phyloP scores from a whole-genome alignment of 2,797 vertebrate species.

The Cuculus canorus region DNA sequence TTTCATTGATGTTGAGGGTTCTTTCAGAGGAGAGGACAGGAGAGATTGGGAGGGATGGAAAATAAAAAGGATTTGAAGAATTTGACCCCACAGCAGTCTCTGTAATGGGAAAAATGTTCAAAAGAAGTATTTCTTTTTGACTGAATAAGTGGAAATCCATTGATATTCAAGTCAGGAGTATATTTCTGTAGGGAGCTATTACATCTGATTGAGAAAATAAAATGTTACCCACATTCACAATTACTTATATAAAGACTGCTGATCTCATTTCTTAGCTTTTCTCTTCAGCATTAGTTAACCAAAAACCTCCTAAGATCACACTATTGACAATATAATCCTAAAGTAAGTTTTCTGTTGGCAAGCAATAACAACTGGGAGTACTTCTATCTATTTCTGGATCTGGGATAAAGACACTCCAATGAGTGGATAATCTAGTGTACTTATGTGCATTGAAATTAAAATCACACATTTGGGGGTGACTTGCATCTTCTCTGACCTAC shows the following conservation, averaged over 20 bases:
- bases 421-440: conserved; percentile 18
- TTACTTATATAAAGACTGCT: conserved; percentile 58
- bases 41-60: background rate
- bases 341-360: conserved; percentile 61
- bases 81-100: background rate
- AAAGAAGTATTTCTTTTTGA: background rate
- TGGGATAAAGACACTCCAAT: conserved; percentile 39
- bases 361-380: conserved; percentile 42
- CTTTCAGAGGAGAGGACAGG: background rate
- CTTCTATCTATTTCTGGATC: conserved; percentile 50
- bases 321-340: conserved; percentile 65
- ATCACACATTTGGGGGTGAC: background rate
- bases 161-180: conserved; percentile 50
- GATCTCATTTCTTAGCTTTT: conserved; percentile 55
- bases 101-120: background rate
- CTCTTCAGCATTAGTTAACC: conserved; percentile 62
- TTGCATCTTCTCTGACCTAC: background rate
- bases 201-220: conserved; percentile 59
- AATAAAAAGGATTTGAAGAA: background rate
- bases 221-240: conserved; percentile 66
- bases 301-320: conserved; percentile 29
- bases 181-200: conserved; percentile 56
- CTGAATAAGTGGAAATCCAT: conserved; percentile 15
- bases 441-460: background rate
- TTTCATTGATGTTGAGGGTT: background rate